Conservation (phyloP, 2,113 vertebrate species). For the Chitala chitala region DNA sequence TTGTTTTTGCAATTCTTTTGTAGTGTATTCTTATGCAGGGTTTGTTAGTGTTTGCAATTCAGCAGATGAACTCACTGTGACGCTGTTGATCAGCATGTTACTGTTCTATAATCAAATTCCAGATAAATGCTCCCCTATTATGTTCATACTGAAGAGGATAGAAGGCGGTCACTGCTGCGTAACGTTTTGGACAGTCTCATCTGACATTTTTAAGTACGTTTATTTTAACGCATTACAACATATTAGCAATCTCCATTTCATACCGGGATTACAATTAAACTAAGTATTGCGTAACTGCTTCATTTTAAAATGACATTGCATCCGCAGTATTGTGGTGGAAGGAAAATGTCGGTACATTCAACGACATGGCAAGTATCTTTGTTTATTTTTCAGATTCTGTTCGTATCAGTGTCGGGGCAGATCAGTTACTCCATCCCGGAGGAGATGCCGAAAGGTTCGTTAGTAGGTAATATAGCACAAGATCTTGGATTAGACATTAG, state of each 20-base stretch:
- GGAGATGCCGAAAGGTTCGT: conserved; percentile 34
- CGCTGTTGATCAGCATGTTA: conserved; percentile 32
- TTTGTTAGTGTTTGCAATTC: background rate
- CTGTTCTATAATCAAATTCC: conserved; percentile 7
- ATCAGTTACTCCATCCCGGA: conserved; percentile 37
- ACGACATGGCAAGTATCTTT: conserved; percentile 33
- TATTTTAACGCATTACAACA: no score
- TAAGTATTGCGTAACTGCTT: no score
- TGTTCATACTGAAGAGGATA: conserved; percentile 5
- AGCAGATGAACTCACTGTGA: conserved; percentile 26
- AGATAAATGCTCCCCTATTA: conserved; percentile 24
- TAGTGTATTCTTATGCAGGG: no score
- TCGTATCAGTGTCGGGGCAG: conserved; percentile 21
- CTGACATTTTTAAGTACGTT: background rate
- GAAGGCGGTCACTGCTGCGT: no score
- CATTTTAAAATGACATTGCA: background rate
- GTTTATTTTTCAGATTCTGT: conserved; percentile 24
- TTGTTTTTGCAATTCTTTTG: no score
- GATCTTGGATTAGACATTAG: conserved; percentile 38
- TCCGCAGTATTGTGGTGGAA: background rate
- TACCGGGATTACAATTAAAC: no score
- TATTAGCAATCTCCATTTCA: no score
- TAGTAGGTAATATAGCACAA: conserved; percentile 37
- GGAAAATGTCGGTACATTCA: conserved; percentile 25
- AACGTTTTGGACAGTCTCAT: no score